phyloP scores from a whole-genome alignment of 2,888 invertebrate species.

The Heliconius ethilla region DNA sequence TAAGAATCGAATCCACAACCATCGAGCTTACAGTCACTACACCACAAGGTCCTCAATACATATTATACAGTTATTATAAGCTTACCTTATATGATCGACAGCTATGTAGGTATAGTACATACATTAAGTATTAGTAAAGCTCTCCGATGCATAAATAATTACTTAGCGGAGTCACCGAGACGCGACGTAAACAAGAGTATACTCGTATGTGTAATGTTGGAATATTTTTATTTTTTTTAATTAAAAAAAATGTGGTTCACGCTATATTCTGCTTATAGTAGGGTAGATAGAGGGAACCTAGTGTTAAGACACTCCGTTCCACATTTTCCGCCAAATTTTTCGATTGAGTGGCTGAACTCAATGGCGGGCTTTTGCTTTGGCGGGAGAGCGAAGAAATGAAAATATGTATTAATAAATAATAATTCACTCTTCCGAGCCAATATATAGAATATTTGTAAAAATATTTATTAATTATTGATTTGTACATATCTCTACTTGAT shows the following conservation, averaged over 20 bases:
- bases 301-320: background rate
- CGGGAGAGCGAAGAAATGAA: background rate
- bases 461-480: too few relatives aligned
- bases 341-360: background rate
- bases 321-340: background rate
- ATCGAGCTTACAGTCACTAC: too few relatives aligned
- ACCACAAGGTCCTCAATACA: background rate
- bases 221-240: background rate
- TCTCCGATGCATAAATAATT: background rate
- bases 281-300: background rate
- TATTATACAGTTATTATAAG: background rate
- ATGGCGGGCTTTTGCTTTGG: background rate
- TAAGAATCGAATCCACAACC: too few relatives aligned
- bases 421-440: background rate
- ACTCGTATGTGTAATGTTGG: background rate
- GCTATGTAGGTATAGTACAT: background rate
- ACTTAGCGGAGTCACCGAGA: background rate
- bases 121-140: background rate
- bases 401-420: background rate
- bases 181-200: conserved; percentile 5
- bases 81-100: background rate
- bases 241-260: background rate
- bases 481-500: background rate
- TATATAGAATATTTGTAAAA: too few relatives aligned
- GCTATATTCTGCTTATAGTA: background rate